phyloP scores from a whole-genome alignment of 2,113 vertebrate genomes.

The Nanger granti region DNA sequence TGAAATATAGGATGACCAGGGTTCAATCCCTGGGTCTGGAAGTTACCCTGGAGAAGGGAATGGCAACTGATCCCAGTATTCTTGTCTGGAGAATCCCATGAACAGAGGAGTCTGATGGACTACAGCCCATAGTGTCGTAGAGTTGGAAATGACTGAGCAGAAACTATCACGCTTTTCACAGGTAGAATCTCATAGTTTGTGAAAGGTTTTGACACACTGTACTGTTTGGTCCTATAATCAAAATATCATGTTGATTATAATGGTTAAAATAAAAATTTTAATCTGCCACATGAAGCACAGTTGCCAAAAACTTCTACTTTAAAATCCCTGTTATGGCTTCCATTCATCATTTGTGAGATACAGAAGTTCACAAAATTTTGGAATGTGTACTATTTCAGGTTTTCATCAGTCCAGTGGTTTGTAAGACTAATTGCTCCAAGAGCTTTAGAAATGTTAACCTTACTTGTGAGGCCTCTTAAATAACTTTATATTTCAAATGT shows the following conservation, averaged over 20 bases:
- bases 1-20: neutral
- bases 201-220: neutral
- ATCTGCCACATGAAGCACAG: neutral
- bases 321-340: neutral
- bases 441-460: conserved; percentile 44
- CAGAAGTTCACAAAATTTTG: conserved; percentile 51
- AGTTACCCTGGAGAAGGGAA: neutral
- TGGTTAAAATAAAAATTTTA: conserved; percentile 4
- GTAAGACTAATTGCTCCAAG: conserved; percentile 34
- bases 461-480: conserved; percentile 43
- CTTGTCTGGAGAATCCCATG: neutral
- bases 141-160: neutral
- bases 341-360: neutral
- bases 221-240: neutral
- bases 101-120: neutral
- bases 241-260: conserved; percentile 4
- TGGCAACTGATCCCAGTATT: neutral
- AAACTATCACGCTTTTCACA: neutral
- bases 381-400: neutral
- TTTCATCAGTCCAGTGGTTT: conserved; percentile 43
- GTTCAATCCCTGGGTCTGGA: neutral
- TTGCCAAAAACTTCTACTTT: conserved; percentile 11
- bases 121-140: neutral
- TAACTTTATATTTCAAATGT: conserved; percentile 62
- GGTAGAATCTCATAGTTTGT: neutral